Evolutionary conservation across 2,888 invertebrate genomes (phyloP).

Genomic region (Yponomeuta evonymella): DNA sequence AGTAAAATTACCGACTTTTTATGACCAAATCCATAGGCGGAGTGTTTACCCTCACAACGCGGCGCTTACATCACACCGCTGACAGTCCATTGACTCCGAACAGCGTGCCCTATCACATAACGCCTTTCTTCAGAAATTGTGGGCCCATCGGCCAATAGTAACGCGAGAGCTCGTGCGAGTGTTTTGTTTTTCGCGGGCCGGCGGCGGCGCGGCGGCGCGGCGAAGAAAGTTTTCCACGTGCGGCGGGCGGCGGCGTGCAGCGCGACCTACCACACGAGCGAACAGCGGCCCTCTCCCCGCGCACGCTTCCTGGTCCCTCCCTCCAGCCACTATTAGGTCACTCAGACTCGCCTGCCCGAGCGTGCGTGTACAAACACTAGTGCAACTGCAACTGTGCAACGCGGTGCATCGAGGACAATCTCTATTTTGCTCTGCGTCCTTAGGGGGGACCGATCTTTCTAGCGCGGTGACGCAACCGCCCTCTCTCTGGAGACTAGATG

Average conservation of each 20-base stretch:
- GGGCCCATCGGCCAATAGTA: neutral
- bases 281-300: conserved; percentile 53
- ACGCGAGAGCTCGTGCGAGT: neutral
- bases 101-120: neutral
- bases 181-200: conserved; percentile 5
- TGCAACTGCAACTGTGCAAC: conserved; percentile 67
- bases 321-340: conserved; percentile 75
- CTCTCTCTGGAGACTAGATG: conserved; percentile 15
- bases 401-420: conserved; percentile 76
- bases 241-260: conserved; percentile 57
- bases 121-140: neutral
- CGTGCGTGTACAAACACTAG: conserved; percentile 74
- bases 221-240: conserved; percentile 58
- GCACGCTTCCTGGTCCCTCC: conserved; percentile 68
- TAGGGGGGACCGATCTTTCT: conserved; percentile 74
- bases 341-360: conserved; percentile 47
- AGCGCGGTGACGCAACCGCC: conserved; percentile 66
- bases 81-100: conserved; percentile 37
- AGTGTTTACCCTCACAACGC: conserved; percentile 51
- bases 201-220: conserved; percentile 25
- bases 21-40: conserved; percentile 71
- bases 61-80: conserved; percentile 52
- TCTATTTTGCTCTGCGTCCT: conserved; percentile 74
- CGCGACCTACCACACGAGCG: conserved; percentile 73
- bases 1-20: conserved; percentile 65